Conservation (phyloP, 2,888 invertebrate species). For the Cremastinae sp. region DNA sequence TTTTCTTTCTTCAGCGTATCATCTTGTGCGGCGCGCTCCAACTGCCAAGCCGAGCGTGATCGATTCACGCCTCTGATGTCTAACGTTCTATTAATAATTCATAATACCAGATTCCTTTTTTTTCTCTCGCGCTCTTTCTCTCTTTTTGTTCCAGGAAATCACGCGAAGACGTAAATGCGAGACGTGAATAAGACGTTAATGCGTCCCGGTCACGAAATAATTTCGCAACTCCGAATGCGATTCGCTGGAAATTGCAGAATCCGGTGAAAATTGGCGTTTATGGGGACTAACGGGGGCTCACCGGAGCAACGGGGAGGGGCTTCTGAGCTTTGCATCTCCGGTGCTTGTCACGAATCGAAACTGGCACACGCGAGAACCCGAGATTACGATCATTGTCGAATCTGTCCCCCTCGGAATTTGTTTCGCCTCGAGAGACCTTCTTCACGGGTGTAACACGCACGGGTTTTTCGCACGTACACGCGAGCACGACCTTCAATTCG, state of each 20-base stretch:
- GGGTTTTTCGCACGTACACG: conserved; percentile 19
- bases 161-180: not conserved
- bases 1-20: conserved; percentile 24
- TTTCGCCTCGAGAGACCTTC: conserved; percentile 46
- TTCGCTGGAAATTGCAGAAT: conserved; percentile 21
- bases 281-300: conserved; percentile 9
- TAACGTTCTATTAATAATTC: conserved; percentile 49
- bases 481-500: conserved; percentile 62
- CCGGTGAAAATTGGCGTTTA: conserved; percentile 4
- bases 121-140: conserved; percentile 3
- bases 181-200: not conserved
- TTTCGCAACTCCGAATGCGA: not conserved
- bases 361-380: conserved; percentile 58
- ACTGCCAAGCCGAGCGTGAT: conserved; percentile 56
- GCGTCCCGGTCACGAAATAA: conserved; percentile 10
- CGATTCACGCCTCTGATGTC: conserved; percentile 50
- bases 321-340: conserved; percentile 1
- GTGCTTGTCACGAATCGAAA: conserved; percentile 41
- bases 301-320: conserved; percentile 2
- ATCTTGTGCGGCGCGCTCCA: conserved; percentile 36
- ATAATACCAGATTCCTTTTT: conserved; percentile 8
- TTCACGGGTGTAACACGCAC: conserved; percentile 26
- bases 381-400: conserved; percentile 51
- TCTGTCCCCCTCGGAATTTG: conserved; percentile 57
- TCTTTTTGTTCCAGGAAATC: conserved; percentile 29